phyloP scores from a whole-genome alignment of 53 echinoderm and acorn worm genomes.

The Holothuria scabra region DNA sequence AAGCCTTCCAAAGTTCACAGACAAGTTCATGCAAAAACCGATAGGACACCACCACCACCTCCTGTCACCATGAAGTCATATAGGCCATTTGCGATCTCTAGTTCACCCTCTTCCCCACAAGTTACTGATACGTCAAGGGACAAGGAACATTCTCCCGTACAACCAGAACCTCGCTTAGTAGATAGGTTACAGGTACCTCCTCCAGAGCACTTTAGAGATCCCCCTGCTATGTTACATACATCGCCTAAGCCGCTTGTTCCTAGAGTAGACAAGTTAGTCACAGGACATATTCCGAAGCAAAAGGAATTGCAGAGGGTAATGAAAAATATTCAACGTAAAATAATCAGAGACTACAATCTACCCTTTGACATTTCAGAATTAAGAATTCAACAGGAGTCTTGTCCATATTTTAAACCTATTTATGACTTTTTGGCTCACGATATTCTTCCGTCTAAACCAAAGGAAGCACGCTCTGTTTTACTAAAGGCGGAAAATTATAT shows the following conservation, averaged over 20 bases:
- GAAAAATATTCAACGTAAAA: conserved; percentile 52
- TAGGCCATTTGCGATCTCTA: too few relatives aligned
- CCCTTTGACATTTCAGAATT: conserved; percentile 22
- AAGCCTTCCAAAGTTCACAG: too few relatives aligned
- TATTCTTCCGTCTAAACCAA: conserved; percentile 25
- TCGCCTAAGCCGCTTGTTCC: conserved; percentile 49
- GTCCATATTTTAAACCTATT: conserved; percentile 36
- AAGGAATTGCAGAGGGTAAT: conserved; percentile 43
- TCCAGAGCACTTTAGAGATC: neutral
- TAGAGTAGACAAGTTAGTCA: conserved; percentile 27
- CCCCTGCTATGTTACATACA: conserved; percentile 42
- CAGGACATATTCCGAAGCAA: conserved; percentile 59
- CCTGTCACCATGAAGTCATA: too few relatives aligned
- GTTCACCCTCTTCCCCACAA: too few relatives aligned
- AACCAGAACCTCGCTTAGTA: too few relatives aligned
- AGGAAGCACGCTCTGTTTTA: conserved; percentile 14
- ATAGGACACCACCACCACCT: too few relatives aligned
- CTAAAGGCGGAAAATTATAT: conserved; percentile 44
- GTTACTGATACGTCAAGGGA: too few relatives aligned
- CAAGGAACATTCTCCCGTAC: too few relatives aligned
- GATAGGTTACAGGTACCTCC: too few relatives aligned
- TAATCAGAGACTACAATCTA: conserved; percentile 62
- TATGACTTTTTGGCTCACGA: conserved; percentile 47
- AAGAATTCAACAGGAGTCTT: conserved; percentile 30
- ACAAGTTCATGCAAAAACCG: too few relatives aligned